phyloP scores from a whole-genome alignment of 2,113 vertebrate species.

The Muntiacus muntjak region DNA sequence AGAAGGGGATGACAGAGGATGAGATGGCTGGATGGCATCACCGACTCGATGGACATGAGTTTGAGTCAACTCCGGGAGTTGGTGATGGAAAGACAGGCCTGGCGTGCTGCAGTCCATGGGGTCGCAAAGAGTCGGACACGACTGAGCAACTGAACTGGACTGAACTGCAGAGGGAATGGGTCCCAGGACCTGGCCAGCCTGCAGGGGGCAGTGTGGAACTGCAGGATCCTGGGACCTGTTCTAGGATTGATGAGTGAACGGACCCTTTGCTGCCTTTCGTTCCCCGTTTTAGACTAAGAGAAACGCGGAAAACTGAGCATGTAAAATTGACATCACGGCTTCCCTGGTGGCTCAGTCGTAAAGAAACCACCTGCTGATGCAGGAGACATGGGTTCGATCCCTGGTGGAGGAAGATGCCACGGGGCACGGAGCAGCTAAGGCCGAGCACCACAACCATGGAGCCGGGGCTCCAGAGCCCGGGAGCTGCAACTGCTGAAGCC shows the following conservation, averaged over 20 bases:
- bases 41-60: neutral
- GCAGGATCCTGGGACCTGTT: accelerated
- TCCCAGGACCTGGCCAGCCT: neutral
- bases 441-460: accelerated
- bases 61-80: neutral
- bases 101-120: accelerated
- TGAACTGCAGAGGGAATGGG: neutral
- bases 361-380: neutral
- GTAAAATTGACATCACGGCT: neutral
- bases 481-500: neutral
- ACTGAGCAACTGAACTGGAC: neutral
- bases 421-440: neutral
- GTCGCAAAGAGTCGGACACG: neutral
- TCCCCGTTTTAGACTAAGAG: neutral
- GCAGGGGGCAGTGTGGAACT: neutral
- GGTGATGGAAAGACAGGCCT: neutral
- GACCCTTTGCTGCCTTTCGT: neutral
- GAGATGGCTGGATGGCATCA: neutral
- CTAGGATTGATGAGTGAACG: too few species aligned
- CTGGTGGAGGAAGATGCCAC: neutral
- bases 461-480: neutral
- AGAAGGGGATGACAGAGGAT: neutral
- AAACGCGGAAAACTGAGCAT: accelerated
- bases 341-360: neutral
- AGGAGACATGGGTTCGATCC: neutral